Conservation (phyloP, 2,888 invertebrate genomes). For the Aphidius colemani region DNA sequence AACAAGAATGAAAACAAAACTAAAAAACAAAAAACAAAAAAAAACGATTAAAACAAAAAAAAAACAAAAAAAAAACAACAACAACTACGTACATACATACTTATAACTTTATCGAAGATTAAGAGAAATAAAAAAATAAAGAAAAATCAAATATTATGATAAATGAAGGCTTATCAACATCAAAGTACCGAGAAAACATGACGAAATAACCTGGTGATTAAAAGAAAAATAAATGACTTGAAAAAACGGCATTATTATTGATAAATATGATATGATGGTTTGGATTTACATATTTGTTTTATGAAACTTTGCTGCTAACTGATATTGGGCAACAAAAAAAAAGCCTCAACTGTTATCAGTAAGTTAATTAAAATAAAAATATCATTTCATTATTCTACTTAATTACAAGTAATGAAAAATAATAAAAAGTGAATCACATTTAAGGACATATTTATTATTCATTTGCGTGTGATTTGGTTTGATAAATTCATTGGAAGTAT, state of each 20-base stretch:
- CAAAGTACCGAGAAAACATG: conserved; percentile 47
- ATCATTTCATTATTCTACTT: conserved; percentile 17
- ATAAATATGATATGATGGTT: conserved; percentile 13
- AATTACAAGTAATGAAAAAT: conserved; percentile 21
- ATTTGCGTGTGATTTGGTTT: conserved; percentile 59
- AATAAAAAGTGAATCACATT: conserved; percentile 41
- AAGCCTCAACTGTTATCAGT: conserved; percentile 45
- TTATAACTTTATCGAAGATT: no score
- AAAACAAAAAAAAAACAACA: conserved; percentile 14
- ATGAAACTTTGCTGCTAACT: conserved; percentile 58
- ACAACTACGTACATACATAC: conserved; percentile 10
- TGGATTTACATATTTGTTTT: conserved; percentile 47
- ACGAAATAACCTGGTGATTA: conserved; percentile 50
- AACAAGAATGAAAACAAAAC: background rate
- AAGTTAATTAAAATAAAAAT: conserved; percentile 39
- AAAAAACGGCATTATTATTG: conserved; percentile 55
- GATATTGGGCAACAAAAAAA: conserved; percentile 39
- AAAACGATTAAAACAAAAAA: conserved; percentile 18
- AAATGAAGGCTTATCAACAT: conserved; percentile 32
- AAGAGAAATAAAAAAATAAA: conserved; percentile 49
- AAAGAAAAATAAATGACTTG: conserved; percentile 50
- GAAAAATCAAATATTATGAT: conserved; percentile 34
- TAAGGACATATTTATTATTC: conserved; percentile 57
- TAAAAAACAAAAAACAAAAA: conserved; percentile 6
- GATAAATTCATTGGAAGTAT: conserved; percentile 55